Evolutionary conservation across 2,113 vertebrate genomes (phyloP).

Genomic region (Camelus dromedarius): DNA sequence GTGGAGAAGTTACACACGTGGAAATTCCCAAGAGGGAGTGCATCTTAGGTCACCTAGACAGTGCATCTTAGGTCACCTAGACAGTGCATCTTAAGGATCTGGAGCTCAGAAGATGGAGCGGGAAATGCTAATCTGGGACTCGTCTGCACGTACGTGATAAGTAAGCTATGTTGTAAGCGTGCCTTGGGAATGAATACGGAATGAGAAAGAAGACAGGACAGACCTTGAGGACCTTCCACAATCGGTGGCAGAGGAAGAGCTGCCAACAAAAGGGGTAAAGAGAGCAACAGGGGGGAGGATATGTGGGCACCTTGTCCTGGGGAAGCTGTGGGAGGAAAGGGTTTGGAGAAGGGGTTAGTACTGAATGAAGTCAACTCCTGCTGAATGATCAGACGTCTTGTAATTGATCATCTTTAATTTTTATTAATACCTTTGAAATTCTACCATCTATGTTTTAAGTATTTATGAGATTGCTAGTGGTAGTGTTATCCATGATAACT

Average conservation of each 20-base stretch:
- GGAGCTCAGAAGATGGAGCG: neutral
- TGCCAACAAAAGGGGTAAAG: neutral
- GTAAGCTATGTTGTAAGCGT: accelerated
- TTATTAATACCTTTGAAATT: neutral
- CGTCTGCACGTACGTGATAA: accelerated
- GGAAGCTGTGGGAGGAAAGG: neutral
- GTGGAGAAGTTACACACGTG: neutral
- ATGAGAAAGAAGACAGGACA: neutral
- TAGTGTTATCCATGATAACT: neutral
- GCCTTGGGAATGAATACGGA: neutral
- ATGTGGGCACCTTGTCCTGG: too few species aligned
- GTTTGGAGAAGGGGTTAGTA: neutral
- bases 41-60: too few species aligned
- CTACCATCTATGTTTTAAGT: neutral
- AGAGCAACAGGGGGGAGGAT: neutral
- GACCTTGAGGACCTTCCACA: neutral
- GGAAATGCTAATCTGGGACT: neutral
- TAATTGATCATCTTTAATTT: neutral
- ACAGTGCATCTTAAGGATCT: accelerated
- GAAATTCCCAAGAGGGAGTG: neutral
- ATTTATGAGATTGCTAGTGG: neutral
- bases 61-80: neutral
- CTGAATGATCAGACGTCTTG: neutral
- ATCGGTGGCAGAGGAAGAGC: neutral
- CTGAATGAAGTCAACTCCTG: neutral